These are phyloP conservation scores for Mesitornis unicolor DNA, from an alignment of 2,113 vertebrate genomes.

Conservation along the genomic window DNA sequence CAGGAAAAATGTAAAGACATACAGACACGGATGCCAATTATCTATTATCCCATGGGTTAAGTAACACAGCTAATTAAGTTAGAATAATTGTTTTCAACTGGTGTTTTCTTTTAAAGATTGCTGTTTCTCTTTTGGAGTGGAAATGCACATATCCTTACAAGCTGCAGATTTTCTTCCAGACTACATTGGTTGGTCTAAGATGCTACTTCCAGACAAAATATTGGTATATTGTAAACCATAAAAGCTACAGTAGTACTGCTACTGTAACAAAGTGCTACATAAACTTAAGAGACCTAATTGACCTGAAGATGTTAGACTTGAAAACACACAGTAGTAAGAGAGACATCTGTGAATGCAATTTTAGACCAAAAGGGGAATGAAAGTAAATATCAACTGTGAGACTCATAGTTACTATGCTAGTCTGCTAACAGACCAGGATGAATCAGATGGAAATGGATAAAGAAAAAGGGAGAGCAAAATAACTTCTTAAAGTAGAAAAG, in stretches of 20 bases:
- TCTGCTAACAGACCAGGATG: not conserved
- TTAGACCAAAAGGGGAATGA: not conserved
- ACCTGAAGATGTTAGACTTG: not conserved
- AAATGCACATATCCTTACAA: not conserved
- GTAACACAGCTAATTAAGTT: conserved; percentile 7
- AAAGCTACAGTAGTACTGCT: not conserved
- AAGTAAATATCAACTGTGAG: not conserved
- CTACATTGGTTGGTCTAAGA: not conserved
- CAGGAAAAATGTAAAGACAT: not conserved
- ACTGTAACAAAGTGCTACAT: not conserved
- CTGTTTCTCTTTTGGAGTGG: not conserved
- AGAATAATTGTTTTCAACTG: conserved; percentile 2
- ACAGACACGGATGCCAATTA: not conserved
- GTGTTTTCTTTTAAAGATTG: not conserved
- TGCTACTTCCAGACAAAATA: not conserved
- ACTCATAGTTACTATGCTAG: not conserved
- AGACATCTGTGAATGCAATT: not conserved
- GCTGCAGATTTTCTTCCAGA: not conserved
- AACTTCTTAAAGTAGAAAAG: not conserved
- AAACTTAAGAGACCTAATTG: not conserved
- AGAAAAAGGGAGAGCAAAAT: not conserved
- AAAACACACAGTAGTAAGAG: not conserved
- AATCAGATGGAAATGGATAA: not conserved
- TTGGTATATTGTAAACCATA: not conserved
- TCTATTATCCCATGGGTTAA: not conserved